These are phyloP conservation scores for Tamandua tetradactyla DNA, from an alignment of 2,797 vertebrate species.

Conservation along the genomic window DNA sequence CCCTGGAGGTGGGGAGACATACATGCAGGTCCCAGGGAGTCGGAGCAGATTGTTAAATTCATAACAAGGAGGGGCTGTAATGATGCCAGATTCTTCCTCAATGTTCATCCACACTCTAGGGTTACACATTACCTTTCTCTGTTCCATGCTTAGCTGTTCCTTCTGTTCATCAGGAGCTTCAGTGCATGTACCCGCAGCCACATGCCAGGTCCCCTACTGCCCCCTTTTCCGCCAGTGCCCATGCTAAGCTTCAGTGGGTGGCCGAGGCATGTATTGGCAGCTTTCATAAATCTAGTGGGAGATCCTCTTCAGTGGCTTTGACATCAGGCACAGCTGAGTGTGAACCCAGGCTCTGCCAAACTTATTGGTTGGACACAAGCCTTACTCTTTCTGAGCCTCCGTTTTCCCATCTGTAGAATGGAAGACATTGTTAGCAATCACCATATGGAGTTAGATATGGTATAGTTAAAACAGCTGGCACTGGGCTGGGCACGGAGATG, in stretches of 20 bases:
- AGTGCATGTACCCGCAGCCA: neutral
- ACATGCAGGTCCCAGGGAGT: neutral
- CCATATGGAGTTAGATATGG: neutral
- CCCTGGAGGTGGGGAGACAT: conserved; percentile 50
- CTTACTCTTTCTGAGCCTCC: neutral
- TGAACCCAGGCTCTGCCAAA: neutral
- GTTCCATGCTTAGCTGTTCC: fast-evolving
- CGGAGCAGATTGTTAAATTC: conserved; percentile 56
- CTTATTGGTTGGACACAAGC: neutral
- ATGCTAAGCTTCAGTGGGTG: neutral
- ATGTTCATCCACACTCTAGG: neutral
- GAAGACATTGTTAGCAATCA: neutral
- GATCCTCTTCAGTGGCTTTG: neutral
- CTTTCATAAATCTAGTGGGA: too few relatives aligned
- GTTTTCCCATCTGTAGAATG: neutral
- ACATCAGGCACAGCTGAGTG: neutral
- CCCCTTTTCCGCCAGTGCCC: neutral
- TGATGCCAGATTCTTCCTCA: neutral
- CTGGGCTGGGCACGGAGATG: neutral
- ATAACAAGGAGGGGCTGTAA: neutral
- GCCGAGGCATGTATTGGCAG: neutral
- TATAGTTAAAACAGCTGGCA: neutral
- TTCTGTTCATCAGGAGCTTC: neutral
- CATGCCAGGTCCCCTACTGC: neutral
- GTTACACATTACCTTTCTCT: neutral